Evolutionary conservation across 1,140 invertebrate genomes (phyloP).

Genomic region (Mycetomoellerius zeteki): DNA sequence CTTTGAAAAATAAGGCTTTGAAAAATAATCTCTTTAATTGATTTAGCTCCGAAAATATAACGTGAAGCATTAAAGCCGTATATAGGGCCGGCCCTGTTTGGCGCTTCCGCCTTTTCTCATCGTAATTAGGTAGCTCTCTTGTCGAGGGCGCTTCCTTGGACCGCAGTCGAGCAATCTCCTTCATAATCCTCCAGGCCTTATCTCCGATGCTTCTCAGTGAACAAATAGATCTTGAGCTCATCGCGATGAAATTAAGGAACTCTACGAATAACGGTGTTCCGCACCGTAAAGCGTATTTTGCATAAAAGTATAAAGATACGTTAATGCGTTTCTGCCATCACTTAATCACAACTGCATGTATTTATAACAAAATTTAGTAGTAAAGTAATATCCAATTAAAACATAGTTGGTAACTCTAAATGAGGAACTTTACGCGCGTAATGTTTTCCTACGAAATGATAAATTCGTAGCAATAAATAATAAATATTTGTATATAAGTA

Average conservation of each 20-base stretch:
- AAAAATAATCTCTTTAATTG: slow-evolving; percentile 5
- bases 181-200: slow-evolving; percentile 72
- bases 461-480: background rate
- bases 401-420: background rate
- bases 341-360: background rate
- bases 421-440: background rate
- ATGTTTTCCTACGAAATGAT: slow-evolving; percentile 3
- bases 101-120: slow-evolving; percentile 49
- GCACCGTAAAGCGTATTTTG: slow-evolving; percentile 6
- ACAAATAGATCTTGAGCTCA: slow-evolving; percentile 79
- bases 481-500: background rate
- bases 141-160: slow-evolving; percentile 64
- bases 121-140: slow-evolving; percentile 72
- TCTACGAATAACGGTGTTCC: slow-evolving; percentile 27
- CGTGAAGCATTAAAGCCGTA: background rate
- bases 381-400: background rate
- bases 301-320: slow-evolving; percentile 28
- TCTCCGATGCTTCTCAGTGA: slow-evolving; percentile 75
- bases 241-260: slow-evolving; percentile 80
- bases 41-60: slow-evolving; percentile 29
- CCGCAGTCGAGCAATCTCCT: slow-evolving; percentile 67
- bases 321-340: background rate
- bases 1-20: background rate
- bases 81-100: slow-evolving; percentile 32
- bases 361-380: slow-evolving; percentile 15